phyloP scores from a whole-genome alignment of 2,113 vertebrate species.

The Lampris megalopsis region DNA sequence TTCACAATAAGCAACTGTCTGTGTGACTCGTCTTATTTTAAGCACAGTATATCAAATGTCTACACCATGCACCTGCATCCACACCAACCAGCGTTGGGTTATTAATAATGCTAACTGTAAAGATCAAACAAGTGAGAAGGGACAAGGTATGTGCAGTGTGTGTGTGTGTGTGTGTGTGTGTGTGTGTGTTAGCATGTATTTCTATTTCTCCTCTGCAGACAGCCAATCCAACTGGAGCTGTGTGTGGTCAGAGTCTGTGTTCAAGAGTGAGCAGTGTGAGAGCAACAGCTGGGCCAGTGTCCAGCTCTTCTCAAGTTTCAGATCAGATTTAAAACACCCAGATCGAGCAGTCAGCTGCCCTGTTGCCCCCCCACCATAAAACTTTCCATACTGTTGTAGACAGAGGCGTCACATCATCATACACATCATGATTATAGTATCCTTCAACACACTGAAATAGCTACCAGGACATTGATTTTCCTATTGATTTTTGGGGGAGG shows the following conservation, averaged over 20 bases:
- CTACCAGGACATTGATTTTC: neutral
- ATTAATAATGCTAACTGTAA: constrained; percentile 7
- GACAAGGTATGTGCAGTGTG: constrained; percentile 6
- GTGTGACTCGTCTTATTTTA: constrained; percentile 51
- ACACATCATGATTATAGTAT: too few relatives aligned
- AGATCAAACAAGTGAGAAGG: constrained; percentile 20
- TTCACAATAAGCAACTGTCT: constrained; percentile 65
- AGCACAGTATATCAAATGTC: constrained; percentile 50
- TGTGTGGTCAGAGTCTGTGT: constrained; percentile 34
- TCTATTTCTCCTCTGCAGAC: neutral
- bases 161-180: neutral
- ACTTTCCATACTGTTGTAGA: too few relatives aligned
- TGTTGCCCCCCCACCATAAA: neutral
- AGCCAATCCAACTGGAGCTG: constrained; percentile 49
- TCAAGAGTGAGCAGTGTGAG: constrained; percentile 45
- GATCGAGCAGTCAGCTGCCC: constrained; percentile 70
- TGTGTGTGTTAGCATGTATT: neutral
- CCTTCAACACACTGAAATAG: too few relatives aligned
- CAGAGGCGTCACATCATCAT: too few relatives aligned
- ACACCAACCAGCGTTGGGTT: neutral
- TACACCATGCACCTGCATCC: constrained; percentile 30
- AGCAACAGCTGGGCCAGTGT: constrained; percentile 71
- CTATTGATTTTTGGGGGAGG: too few relatives aligned
- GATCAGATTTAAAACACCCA: constrained; percentile 74
- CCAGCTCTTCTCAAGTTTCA: constrained; percentile 70